Evolutionary conservation across 2,113 vertebrate species (phyloP).

Genomic region (Siniperca knerii): DNA sequence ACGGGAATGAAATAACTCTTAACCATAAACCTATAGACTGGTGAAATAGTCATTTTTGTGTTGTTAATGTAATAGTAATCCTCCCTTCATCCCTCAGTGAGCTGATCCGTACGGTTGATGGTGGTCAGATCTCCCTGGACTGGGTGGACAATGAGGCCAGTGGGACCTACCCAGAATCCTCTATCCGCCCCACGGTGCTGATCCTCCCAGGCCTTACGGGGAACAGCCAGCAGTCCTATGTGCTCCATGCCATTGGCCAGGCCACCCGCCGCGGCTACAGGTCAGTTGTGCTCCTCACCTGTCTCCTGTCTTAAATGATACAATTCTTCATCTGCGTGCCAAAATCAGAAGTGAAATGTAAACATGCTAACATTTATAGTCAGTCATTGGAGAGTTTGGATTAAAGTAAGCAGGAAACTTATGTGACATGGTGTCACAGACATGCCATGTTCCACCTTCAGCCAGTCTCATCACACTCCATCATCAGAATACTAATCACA

Average conservation of each 20-base stretch:
- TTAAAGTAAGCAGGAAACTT: background rate
- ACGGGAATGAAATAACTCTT: background rate
- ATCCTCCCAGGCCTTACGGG: constrained; percentile 89
- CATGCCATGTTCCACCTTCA: too few relatives aligned
- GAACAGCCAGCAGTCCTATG: constrained; percentile 85
- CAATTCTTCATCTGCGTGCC: background rate
- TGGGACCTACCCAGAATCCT: constrained; percentile 65
- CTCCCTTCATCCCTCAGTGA: constrained; percentile 74
- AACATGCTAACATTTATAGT: background rate
- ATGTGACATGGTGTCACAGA: background rate
- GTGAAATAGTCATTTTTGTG: background rate
- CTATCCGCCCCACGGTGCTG: constrained; percentile 84
- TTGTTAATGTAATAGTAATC: background rate
- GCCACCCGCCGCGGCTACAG: constrained; percentile 84
- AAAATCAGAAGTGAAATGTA: background rate
- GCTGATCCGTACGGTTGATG: constrained; percentile 84
- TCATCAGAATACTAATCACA: too few relatives aligned
- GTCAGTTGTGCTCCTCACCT: constrained; percentile 62
- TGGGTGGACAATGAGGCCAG: constrained; percentile 82
- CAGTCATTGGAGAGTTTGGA: background rate
- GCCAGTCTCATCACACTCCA: too few relatives aligned
- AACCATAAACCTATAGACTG: background rate
- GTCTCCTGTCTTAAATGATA: background rate
- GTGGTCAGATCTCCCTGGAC: constrained; percentile 90
- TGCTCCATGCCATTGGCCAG: constrained; percentile 83